Base-by-base conservation (phyloP, 1,140 invertebrate species). In the Muscidifurax raptorellus region DNA sequence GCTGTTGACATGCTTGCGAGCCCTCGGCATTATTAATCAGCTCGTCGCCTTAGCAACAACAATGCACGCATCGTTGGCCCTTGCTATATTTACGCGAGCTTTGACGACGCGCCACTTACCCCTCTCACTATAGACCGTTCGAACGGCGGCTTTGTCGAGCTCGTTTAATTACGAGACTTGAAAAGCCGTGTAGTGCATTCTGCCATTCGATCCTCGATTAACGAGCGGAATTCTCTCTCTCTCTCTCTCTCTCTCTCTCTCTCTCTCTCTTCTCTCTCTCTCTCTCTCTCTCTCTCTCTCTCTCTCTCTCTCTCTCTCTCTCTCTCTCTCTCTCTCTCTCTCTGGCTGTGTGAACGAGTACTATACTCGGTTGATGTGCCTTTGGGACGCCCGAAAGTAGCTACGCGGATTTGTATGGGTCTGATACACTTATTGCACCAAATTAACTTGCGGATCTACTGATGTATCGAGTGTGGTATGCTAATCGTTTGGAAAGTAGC, bases 11-110 rank as follows among this genome's bases (percentile, higher is more conserved):
- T 59, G 69, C 69, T 82, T 64, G 15, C 59, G 36, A 27, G 9
- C 44, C 30, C 15, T 22, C 30, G 59, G 3, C 47, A 18, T 82
- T 82, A 82, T 74, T 82, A 82, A 82, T 82, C 52, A 82, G n/a
- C 52, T 52, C 12, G 72, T 66, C 59, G 71, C 32, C 80, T 82
- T 82, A 82, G 71, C 28, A 82, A 82, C 71, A 30, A 25, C n/a
- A 18, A 27, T n/a, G 22, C 12, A n/a, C 52, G 52, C 52, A 59
- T 59, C 52, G 52, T 59, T 59, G 52, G 52, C 52, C 18, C 22
- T 59, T 6, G 18, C 22, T 59, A 59, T n/a, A 59, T 59, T 59
- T 59, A 59, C 52, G 18, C 5, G 22, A 59, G 52, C 52, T 59
- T 59, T 59, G 52, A 59, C 52, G 52, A 59, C 52, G 52, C 18